These are phyloP conservation scores for Athalia rosae DNA, from an alignment of 2,888 invertebrate species.

Conservation along the genomic window DNA sequence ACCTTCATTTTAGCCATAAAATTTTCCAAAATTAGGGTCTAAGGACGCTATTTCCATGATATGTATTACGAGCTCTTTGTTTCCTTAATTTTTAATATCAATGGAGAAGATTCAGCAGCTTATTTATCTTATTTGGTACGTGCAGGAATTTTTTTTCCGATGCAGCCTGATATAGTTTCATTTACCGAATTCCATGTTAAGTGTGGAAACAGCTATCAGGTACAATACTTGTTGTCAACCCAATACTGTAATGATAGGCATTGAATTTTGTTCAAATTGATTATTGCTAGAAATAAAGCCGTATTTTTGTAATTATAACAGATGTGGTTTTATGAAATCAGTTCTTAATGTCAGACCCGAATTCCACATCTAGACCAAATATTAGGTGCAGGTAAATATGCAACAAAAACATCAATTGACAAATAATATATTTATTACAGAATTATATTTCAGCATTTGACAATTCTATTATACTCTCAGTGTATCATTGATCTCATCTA, in stretches of 20 bases:
- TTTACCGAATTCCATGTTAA: background rate
- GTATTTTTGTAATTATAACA: conserved; percentile 69
- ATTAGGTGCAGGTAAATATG: background rate
- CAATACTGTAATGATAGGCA: background rate
- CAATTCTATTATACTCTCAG: background rate
- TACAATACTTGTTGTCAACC: background rate
- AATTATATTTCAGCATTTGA: background rate
- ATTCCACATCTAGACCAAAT: background rate
- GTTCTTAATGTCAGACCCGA: background rate
- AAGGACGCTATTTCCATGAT: conserved; percentile 1
- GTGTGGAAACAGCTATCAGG: background rate
- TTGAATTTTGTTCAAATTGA: conserved; percentile 53
- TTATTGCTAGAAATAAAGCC: conserved; percentile 61
- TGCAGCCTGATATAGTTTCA: background rate
- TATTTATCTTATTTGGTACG: background rate
- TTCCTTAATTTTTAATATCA: background rate
- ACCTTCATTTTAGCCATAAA: background rate
- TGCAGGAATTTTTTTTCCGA: background rate
- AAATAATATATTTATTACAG: conserved; percentile 2
- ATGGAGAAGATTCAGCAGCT: background rate
- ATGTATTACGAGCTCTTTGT: background rate
- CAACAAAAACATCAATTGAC: background rate
- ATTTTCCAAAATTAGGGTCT: background rate
- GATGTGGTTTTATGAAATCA: conserved; percentile 46
- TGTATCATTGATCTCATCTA: background rate